Evolutionary conservation across 1,140 invertebrate genomes (phyloP), one percentile per base, ranked within the genome.

Genomic region (Rhizoglyphus robini): DNA sequence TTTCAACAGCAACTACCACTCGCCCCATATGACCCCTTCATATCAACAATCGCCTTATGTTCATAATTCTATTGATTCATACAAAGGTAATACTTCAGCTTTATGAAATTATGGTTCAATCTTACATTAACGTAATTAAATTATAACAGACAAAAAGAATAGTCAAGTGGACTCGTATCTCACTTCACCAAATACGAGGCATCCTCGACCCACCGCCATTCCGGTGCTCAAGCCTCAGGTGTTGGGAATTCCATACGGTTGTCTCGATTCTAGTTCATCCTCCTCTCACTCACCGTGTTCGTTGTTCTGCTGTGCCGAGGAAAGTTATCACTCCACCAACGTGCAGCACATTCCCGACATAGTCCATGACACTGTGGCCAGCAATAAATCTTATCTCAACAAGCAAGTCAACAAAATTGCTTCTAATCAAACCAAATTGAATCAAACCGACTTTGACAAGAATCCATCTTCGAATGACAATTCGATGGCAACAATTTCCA

Each of bases 191-290:
- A n/a, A n/a, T 46, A 47, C 36, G 11, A 57, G 30, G 20, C 41
- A 46, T 30, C 20, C 32, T 11, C 29, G n/a, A 4, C 69, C 65
- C 18, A 67, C 69, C 57, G 65, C 64, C 1, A 65, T 70, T 1
- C 69, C 69, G 11, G 59, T 70, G n/a, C 29, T 70, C 3, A 70
- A 68, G 27, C 69, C 69, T 0, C 57, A 65, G 41, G 54, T 61
- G 32, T 23, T 70, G 41, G 69, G 69, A 11, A 46, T 29, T 30
- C 65, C 67, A 11, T n/a, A 23, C 25, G 25, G 49, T 4, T 70
- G 69, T 60, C 49, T 31, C 5, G 65, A 41, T 23, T 1, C 15
- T 15, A 38, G 3, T 29, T n/a, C 48, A 15, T 23, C 60, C 23
- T 18, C 15, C 8, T 32, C 38, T 4, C 20, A 32, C 29, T 32